Evolutionary conservation across 2,797 vertebrate genomes (phyloP), one percentile per base, ranked within the genome.

Genomic region (Parotocinclus haroldoi): DNA sequence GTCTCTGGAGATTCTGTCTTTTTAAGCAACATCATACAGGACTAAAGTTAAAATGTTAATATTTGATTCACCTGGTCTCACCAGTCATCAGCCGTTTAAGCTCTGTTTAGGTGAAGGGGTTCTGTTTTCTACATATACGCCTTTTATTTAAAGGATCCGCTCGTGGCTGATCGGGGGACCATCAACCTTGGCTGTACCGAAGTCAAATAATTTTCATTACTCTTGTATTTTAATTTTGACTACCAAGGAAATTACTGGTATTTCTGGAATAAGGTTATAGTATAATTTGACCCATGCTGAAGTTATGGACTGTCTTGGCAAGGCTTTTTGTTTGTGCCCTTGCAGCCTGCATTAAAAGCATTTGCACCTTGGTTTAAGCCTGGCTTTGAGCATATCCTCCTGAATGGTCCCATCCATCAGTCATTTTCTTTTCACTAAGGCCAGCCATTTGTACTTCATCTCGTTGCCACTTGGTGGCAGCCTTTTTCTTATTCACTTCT

Each of bases 361-460:
- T 73, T 71, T 66, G 80, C 81, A 76, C 81, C 74, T 81, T 70
- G 76, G 84, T 83, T 79, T 80, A 88, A 85, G 84, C 81, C 87
- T 86, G 84, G 87, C 82, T 85, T 79, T 85, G 83, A 84, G 87
- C 83, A 69, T 89, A 82, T 88, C 78, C n/a, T 78, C 91, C 85
- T 86, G 85, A 91, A 89, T 90, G 90, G 90, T 92, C 89, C 89
- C 89, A 89, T 89, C 88, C 79, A 86, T 89, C 89, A 89, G 89
- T 89, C 89, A 87, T 71, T 58, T 39, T 72, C 58, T 37, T 18
- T 66, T 69, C 55, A 72, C 14, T 19, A 64, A 63, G 58, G 14
- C 46, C 71, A 78, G 83, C 79, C 59, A 58, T 16, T 55, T 65
- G 77, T 70, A 42, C 74, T 78, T 82, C 73, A 80, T 75, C 72